phyloP scores from a whole-genome alignment of 2,888 invertebrate genomes.

The Strigamia maritima region DNA sequence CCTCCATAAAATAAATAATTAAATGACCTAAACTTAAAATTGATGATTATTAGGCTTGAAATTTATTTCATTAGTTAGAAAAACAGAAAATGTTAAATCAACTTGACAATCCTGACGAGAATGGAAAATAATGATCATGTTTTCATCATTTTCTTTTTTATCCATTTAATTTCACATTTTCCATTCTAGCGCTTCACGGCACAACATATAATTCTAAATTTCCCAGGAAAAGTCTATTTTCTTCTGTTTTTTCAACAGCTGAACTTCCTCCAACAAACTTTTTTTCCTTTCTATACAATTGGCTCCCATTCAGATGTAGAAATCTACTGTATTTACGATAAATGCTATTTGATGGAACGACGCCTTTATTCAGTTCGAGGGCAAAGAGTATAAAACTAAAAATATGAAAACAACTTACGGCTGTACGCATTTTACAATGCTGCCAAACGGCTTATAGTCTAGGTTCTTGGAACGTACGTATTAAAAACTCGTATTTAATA shows the following conservation, averaged over 20 bases:
- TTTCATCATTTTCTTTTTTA: not conserved
- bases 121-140: conserved; percentile 13
- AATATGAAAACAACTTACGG: not conserved
- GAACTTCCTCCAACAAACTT: not conserved
- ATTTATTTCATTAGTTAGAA: not conserved
- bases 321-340: conserved; percentile 4
- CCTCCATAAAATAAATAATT: not conserved
- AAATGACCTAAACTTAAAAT: not conserved
- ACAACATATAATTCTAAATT: conserved; percentile 20
- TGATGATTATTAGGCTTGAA: not conserved
- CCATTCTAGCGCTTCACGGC: not conserved
- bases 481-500: too few relatives aligned
- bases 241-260: not conserved
- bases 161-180: not conserved
- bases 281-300: not conserved
- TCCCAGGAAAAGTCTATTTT: not conserved
- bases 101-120: not conserved
- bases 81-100: conserved; percentile 2
- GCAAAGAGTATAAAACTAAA: not conserved
- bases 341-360: conserved; percentile 17
- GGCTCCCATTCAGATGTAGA: not conserved
- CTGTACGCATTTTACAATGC: too few relatives aligned
- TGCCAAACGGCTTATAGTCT: too few relatives aligned
- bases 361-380: not conserved
- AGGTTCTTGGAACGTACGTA: too few relatives aligned